Base-by-base conservation (phyloP, 2,113 vertebrate genomes). In the Gasterosteus nipponicus region DNA sequence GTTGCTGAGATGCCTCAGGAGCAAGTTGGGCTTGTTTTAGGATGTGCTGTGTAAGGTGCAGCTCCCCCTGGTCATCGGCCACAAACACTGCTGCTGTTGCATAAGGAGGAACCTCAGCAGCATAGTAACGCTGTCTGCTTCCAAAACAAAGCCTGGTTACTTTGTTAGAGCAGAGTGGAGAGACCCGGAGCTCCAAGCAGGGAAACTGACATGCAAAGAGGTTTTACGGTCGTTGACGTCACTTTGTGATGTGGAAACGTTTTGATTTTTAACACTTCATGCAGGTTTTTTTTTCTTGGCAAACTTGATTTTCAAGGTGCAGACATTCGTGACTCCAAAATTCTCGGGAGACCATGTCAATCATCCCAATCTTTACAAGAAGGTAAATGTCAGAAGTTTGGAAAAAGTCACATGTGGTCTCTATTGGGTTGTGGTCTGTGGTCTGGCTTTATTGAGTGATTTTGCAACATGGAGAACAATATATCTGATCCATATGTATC, bases 1-100 rank as follows among this genome's bases (percentile, higher is more conserved):
- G 64, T 22, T 69, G 49, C 49, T 63, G 46, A 80, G 67, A 77
- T 49, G 78, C 56, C 66, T 62, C 60, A 2, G 4, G 33, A 44
- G 68, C 46, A 73, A 69, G 38, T 64, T 69, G 73, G 64, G 18
- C 62, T 74, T 0, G 3, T 70, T 54, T 63, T 11, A 69, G 18
- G 68, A 67, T 47, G 22, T 56, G 38, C 60, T 26, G 63, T 26
- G 15, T 69, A 73, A 62, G 53, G 56, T 66, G 56, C 63, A 63
- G 56, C 54, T 60, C 51, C 38, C 59, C 18, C 12, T 41, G 22
- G 35, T 73, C 71, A 61, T 49, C 2, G 1, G 10, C 29, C 33
- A 26, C 71, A 67, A 74, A 58, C 53, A 63, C 46, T 54, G 51
- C 69, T 47, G 10, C 22, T 46, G 3, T 57, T 62, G 11, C n/a